These are phyloP conservation scores for Clarias magur DNA, from an alignment of 2,113 vertebrate species.

Conservation along the genomic window DNA sequence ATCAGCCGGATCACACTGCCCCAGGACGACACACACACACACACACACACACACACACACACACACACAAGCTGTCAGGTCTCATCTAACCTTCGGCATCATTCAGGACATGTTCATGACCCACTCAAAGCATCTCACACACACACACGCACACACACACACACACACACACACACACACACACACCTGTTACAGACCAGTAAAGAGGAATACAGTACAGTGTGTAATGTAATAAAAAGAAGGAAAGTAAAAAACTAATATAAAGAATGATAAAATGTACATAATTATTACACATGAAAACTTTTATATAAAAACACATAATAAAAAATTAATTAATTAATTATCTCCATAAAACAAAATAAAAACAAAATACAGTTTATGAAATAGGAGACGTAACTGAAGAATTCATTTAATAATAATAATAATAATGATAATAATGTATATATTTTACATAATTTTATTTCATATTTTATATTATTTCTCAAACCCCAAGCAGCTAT, in stretches of 20 bases:
- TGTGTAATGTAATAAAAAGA: not conserved
- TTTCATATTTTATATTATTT: too few relatives aligned
- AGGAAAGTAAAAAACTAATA: not conserved
- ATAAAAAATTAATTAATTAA: not conserved
- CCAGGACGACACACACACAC: not conserved
- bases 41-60: not conserved
- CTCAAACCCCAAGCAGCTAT: too few relatives aligned
- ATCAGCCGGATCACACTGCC: conserved; percentile 94
- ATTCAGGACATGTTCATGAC: not conserved
- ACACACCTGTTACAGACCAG: too few relatives aligned
- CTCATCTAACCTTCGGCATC: not conserved
- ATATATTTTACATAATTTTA: too few relatives aligned
- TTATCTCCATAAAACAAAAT: not conserved
- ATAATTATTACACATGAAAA: not conserved
- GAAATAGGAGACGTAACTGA: not conserved
- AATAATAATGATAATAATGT: too few relatives aligned
- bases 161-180: not conserved
- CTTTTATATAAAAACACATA: not conserved
- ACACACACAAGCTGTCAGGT: conserved; percentile 6
- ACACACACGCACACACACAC: not conserved
- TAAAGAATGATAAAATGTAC: not conserved
- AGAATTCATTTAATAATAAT: not conserved
- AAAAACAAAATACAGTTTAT: not conserved
- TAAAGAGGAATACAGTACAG: not conserved
- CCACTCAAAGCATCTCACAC: not conserved